A percentile compares a stretch with the other conserved stretches of the same genome.
phyloP scores from a whole-genome alignment of 2,888 invertebrate genomes.

The Catocala fraxini region DNA sequence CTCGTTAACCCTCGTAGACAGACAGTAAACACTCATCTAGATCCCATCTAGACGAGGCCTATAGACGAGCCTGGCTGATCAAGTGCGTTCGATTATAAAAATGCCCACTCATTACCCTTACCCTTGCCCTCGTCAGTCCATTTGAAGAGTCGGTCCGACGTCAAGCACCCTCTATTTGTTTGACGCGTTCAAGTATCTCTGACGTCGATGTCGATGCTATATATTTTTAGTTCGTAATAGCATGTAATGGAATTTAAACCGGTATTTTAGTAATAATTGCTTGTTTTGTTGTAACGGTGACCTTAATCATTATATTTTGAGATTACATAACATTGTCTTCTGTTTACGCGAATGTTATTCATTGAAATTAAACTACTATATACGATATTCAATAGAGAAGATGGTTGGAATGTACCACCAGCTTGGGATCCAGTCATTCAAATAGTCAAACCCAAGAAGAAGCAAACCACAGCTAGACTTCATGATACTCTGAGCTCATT shows the following conservation, averaged over 20 bases:
- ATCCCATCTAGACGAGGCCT: conserved; percentile 6
- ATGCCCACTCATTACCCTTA: conserved; percentile 23
- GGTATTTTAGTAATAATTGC: background rate
- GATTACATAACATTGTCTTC: too few relatives aligned
- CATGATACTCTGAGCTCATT: too few relatives aligned
- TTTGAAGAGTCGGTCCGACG: conserved; percentile 15
- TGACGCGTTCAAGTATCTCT: conserved; percentile 10
- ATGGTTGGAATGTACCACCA: too few relatives aligned
- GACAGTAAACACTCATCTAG: conserved; percentile 3
- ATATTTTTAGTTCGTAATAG: conserved; percentile 4
- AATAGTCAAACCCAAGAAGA: too few relatives aligned
- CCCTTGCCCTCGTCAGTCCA: conserved; percentile 9
- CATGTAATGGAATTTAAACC: background rate
- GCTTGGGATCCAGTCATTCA: too few relatives aligned
- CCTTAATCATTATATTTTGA: too few relatives aligned
- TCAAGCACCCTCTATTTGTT: conserved; percentile 19
- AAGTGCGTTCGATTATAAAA: conserved; percentile 14
- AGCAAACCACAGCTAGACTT: too few relatives aligned
- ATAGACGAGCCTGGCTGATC: conserved; percentile 5
- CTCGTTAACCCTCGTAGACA: background rate
- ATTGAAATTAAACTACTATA: too few relatives aligned
- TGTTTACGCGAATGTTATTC: too few relatives aligned
- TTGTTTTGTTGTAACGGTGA: background rate
- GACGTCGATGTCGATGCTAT: conserved; percentile 4
- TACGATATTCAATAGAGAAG: too few relatives aligned